These are phyloP conservation scores for Cettia cetti DNA, from an alignment of 2,113 vertebrate species.

Conservation along the genomic window DNA sequence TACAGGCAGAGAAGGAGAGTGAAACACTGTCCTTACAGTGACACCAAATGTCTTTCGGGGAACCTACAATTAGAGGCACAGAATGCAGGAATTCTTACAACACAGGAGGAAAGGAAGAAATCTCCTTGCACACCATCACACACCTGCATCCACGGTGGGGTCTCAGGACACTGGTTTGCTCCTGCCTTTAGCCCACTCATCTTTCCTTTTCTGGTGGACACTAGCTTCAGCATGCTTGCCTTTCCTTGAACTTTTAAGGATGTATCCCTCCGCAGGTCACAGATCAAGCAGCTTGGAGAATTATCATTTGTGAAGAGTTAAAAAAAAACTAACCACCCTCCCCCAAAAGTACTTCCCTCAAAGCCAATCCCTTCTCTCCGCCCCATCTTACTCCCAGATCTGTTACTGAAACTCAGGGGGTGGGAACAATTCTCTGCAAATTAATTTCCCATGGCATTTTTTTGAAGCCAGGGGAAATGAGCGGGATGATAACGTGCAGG, in stretches of 20 bases:
- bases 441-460: background rate
- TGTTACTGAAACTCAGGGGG: background rate
- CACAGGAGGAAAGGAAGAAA: background rate
- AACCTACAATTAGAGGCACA: constrained; percentile 45
- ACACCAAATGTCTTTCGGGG: constrained; percentile 76
- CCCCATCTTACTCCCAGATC: background rate
- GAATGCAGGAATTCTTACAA: background rate
- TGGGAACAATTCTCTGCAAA: background rate
- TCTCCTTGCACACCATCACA: background rate
- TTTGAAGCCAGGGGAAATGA: background rate
- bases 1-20: constrained; percentile 16
- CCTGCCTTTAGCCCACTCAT: background rate
- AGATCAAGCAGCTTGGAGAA: background rate
- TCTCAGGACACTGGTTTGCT: background rate
- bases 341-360: background rate
- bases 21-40: constrained; percentile 72
- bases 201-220: background rate
- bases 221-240: background rate
- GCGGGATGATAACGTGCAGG: background rate
- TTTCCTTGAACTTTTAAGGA: background rate
- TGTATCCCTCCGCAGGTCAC: background rate
- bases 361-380: background rate
- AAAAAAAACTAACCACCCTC: background rate
- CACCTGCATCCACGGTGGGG: background rate
- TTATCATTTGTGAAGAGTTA: background rate